Base-by-base conservation (phyloP, 2,888 invertebrate genomes). In the Chouioia cunea region DNA sequence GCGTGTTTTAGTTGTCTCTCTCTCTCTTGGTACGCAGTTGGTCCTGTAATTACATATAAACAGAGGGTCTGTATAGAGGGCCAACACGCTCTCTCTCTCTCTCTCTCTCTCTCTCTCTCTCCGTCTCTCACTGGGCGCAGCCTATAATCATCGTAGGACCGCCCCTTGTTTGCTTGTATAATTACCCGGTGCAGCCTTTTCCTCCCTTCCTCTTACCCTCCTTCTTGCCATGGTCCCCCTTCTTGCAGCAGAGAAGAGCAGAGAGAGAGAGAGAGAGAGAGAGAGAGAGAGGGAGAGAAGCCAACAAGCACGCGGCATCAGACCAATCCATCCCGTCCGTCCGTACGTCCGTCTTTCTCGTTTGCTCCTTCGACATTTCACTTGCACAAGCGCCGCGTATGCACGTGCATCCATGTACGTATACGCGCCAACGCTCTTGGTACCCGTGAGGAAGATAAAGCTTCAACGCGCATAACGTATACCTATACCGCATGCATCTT, bases 101-200 rank as follows among this genome's bases (percentile, higher is more conserved):
- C n/a, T n/a, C n/a, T n/a, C n/a, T n/a, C n/a, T n/a, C n/a, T n/a
- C n/a, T n/a, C n/a, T n/a, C 46, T 43, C 10, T 1, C 36, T 36
- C 36, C 12, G 10, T 36, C 36, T 2, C 6, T 36, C 36, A 50
- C 50, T 48, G 65, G 74, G 67, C 74, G 76, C 78, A 82, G 78
- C 82, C 82, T 83, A 83, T 82, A 83, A 83, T 83, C 80, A 79
- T 75, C 76, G 73, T 73, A 47, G 78, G 78, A 79, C 82, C 81
- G 81, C 82, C 82, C 79, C 82, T 82, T 82, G 82, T 82, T 82
- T 82, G 82, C 82, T 82, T 82, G 82, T 82, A 81, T 82, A 82
- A 82, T 82, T 82, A 82, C 82, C 81, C 73, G 15, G 58, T 16
- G 57, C 27, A 12, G 16, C 36, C 65, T 48, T 57, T n/a, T 8